Conservation (phyloP, 30 jellyfish, hydroid and myxozoan species). For the Chironex yamaguchii region DNA sequence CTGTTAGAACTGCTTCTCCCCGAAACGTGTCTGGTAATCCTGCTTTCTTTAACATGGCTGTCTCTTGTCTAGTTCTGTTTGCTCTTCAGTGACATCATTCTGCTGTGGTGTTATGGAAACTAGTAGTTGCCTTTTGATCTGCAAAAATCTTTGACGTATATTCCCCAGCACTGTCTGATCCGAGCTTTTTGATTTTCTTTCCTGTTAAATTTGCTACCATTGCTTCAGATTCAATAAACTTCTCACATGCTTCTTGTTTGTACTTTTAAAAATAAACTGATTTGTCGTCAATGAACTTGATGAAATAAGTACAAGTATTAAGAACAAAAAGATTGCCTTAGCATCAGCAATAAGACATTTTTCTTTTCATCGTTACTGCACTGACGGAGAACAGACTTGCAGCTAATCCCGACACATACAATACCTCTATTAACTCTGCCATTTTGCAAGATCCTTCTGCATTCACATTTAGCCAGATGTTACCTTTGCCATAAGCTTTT, state of each 20-base stretch:
- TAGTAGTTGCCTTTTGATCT: background rate
- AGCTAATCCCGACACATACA: constrained; percentile 40
- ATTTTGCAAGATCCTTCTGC: constrained; percentile 20
- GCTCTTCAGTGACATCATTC: constrained; percentile 16
- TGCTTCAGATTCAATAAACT: too few species aligned
- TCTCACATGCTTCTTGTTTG: constrained; percentile 26
- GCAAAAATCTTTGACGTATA: constrained; percentile 6
- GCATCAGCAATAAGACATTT: too few species aligned
- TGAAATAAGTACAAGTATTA: too few species aligned
- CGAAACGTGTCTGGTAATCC: constrained; percentile 10
- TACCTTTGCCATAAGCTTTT: constrained; percentile 37
- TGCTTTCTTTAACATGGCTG: constrained; percentile 11
- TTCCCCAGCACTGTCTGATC: constrained; percentile 63
- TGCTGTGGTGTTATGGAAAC: constrained; percentile 22
- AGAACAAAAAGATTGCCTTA: too few species aligned
- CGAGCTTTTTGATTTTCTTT: background rate
- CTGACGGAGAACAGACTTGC: constrained; percentile 17
- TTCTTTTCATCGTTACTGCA: too few species aligned
- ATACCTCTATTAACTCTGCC: constrained; percentile 19
- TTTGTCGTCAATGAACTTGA: constrained; percentile 51
- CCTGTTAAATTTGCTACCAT: constrained; percentile 13
- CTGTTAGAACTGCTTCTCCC: constrained; percentile 16
- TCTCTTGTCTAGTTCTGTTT: constrained; percentile 11
- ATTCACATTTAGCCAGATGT: background rate
- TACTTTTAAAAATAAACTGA: constrained; percentile 17